Percentiles rank a stretch among this genome's conserved stretches.
Evolutionary conservation across 2,888 invertebrate species (phyloP).

Genomic region (Zele albiditarsus): DNA sequence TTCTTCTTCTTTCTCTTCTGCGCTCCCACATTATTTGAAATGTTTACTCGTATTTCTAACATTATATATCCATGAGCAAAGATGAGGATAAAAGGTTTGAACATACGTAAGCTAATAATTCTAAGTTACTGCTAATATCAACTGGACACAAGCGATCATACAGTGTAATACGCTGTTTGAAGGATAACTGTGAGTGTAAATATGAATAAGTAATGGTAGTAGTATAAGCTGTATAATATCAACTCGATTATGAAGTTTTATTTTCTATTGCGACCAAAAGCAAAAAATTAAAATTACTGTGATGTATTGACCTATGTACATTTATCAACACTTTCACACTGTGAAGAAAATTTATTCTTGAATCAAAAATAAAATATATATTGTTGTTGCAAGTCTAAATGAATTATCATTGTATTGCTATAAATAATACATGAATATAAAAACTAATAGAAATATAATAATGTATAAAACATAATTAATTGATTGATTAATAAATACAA

Average conservation of each 20-base stretch:
- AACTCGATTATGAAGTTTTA: too few relatives aligned
- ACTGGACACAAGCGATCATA: slow-evolving; percentile 36
- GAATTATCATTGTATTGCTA: too few relatives aligned
- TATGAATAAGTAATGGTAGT: background rate
- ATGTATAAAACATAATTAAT: slow-evolving; percentile 9
- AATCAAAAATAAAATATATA: too few relatives aligned
- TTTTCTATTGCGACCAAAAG: too few relatives aligned
- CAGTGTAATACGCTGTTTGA: slow-evolving; percentile 31
- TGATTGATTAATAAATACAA: slow-evolving; percentile 2
- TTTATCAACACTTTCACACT: too few relatives aligned
- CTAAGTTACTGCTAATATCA: slow-evolving; percentile 58
- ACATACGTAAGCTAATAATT: slow-evolving; percentile 58
- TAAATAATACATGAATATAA: background rate
- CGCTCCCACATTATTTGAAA: background rate
- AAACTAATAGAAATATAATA: background rate
- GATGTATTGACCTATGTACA: too few relatives aligned
- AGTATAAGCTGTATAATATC: background rate
- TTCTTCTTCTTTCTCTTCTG: slow-evolving; percentile 53
- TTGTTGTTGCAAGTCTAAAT: background rate
- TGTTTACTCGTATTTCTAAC: slow-evolving; percentile 51
- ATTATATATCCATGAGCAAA: slow-evolving; percentile 24
- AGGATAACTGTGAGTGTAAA: slow-evolving; percentile 29
- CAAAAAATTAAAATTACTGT: too few relatives aligned
- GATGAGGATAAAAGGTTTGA: slow-evolving; percentile 17
- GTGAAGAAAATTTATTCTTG: too few relatives aligned